Evolutionary conservation across 1,140 invertebrate genomes (phyloP), one percentile per base, ranked within the genome.

Genomic region (Gerris buenoi): DNA sequence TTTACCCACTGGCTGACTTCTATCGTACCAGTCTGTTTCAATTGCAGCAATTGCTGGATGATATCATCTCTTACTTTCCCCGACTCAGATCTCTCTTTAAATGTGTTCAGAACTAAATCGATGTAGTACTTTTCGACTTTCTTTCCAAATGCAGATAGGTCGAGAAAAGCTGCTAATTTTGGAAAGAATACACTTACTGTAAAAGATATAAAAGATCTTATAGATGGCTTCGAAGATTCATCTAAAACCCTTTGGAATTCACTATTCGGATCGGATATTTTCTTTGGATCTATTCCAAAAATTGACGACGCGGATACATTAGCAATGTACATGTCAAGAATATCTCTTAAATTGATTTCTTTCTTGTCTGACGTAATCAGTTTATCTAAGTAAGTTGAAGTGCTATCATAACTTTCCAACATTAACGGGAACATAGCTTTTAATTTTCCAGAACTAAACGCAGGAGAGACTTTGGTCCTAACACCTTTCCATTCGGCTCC

Each of bases 361-460:
- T n/a, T n/a, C n/a, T n/a, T n/a, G n/a, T n/a, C n/a, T n/a, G n/a
- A n/a, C n/a, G n/a, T n/a, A n/a, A n/a, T n/a, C 18, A 46, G 5
- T 46, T 46, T 46, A 46, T 46, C 33, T 5, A 46, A 10, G 18
- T 46, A 46, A 10, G 5, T 46, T 10, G 33, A 46, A 5, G 33
- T 46, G 22, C 23, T 60, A 5, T 60, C 58, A 5, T 15, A 15
- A 22, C 15, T 25, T 60, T 60, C 22, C 23, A 22, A 10, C 58
- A 60, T 60, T 22, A 60, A 25, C 10, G 58, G 58, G 58, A 60
- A 22, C 69, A 77, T 73, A 2, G 25, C 57, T 28, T 68, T 70
- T 5, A 72, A 58, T 73, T 86, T 86, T 2, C 81, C 81, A 0
- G 81, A 81, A 27, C 81, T 86, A 70, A 88, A 88, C 0, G 81